Percentiles rank a stretch among this genome's conserved stretches.
Evolutionary conservation across 1,140 invertebrate species (phyloP).

Genomic region (Pomacea maculata): DNA sequence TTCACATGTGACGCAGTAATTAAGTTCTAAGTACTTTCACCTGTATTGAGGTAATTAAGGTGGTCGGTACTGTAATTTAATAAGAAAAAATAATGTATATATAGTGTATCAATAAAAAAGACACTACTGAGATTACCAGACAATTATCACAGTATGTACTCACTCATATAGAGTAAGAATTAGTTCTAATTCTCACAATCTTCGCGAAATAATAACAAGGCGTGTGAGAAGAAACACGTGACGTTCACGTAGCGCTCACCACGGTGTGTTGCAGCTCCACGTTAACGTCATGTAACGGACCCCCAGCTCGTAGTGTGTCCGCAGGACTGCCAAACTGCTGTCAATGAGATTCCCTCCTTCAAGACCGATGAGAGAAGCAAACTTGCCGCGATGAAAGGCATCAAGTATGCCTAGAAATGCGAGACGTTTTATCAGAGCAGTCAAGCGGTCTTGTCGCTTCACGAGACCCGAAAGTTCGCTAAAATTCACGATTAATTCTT

Average conservation of each 20-base stretch:
- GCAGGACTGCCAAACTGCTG: constrained; percentile 77
- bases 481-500: background rate
- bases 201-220: too few relatives aligned
- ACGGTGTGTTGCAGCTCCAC: constrained; percentile 83
- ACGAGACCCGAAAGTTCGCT: background rate
- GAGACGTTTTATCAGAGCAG: background rate
- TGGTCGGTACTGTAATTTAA: too few relatives aligned
- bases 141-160: too few relatives aligned
- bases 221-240: background rate
- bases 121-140: too few relatives aligned
- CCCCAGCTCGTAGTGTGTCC: constrained; percentile 79
- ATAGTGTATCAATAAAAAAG: too few relatives aligned
- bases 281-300: constrained; percentile 83
- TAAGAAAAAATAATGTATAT: too few relatives aligned
- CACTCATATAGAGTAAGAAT: background rate
- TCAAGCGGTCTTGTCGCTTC: background rate
- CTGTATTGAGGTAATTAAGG: too few relatives aligned
- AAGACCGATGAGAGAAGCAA: constrained; percentile 84
- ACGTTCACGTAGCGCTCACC: constrained; percentile 67
- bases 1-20: too few relatives aligned
- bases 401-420: constrained; percentile 74
- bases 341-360: constrained; percentile 84
- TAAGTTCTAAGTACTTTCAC: too few relatives aligned
- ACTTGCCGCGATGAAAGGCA: constrained; percentile 78
- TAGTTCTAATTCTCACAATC: background rate